Evolutionary conservation across 2,888 invertebrate species (phyloP).

Genomic region (Copidosoma aretas): DNA sequence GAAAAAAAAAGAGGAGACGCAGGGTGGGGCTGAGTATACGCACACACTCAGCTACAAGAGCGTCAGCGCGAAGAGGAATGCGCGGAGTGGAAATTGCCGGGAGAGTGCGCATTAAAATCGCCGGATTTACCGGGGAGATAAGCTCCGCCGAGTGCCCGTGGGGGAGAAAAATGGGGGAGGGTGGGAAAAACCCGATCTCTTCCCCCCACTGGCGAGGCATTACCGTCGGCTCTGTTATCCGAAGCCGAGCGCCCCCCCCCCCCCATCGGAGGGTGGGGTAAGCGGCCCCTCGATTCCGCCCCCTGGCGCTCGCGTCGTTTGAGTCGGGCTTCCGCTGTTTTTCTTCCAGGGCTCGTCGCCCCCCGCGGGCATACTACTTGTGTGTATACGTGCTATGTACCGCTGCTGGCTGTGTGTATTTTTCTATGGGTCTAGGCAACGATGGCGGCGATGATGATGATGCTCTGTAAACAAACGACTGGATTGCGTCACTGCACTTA

Average conservation of each 20-base stretch:
- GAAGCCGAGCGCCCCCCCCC: conserved; percentile 47
- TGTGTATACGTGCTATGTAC: not conserved
- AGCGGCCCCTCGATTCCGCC: conserved; percentile 41
- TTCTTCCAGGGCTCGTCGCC: conserved; percentile 5
- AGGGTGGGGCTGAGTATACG: conserved; percentile 21
- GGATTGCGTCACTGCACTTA: conserved; percentile 8
- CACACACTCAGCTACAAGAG: conserved; percentile 23
- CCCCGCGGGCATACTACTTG: conserved; percentile 2
- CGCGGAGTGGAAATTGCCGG: conserved; percentile 62
- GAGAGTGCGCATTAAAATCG: conserved; percentile 68
- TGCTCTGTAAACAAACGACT: conserved; percentile 21
- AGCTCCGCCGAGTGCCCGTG: conserved; percentile 52
- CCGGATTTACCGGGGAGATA: conserved; percentile 68
- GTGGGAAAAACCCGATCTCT: conserved; percentile 2
- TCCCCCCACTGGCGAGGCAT: conserved; percentile 54
- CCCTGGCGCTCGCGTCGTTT: conserved; percentile 52
- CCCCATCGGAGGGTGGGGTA: conserved; percentile 12
- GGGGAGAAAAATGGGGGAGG: not conserved
- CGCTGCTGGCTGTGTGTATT: too few relatives aligned
- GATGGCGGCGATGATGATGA: conserved; percentile 14
- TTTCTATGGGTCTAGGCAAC: not conserved
- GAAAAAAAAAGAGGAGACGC: not conserved
- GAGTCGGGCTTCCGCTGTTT: conserved; percentile 43
- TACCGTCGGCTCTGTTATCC: conserved; percentile 58
- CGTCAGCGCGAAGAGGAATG: conserved; percentile 48